These are phyloP conservation scores for Liposcelis brunnea DNA, from an alignment of 2,888 invertebrate genomes.

Conservation along the genomic window DNA sequence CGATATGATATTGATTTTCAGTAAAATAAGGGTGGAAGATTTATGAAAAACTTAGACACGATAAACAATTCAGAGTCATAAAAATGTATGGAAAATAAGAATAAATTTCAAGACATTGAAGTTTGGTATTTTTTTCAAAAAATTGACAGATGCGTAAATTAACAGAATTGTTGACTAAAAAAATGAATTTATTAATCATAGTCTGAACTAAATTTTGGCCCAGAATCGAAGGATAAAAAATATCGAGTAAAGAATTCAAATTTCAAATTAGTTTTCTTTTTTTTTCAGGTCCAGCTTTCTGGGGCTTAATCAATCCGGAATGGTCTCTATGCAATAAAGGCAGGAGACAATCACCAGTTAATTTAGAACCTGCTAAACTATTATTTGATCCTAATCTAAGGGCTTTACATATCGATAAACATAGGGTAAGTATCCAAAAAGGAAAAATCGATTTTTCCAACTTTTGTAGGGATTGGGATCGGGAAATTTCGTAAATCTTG, in stretches of 20 bases:
- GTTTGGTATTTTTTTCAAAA: background rate
- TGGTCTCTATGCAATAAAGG: constrained; percentile 98
- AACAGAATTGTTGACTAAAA: background rate
- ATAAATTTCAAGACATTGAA: background rate
- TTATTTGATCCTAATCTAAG: constrained; percentile 93
- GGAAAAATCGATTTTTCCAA: too few relatives aligned
- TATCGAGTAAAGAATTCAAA: background rate
- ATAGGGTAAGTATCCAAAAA: constrained; percentile 47
- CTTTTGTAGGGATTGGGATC: too few relatives aligned
- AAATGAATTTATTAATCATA: background rate
- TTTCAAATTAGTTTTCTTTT: too few relatives aligned
- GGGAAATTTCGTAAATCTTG: too few relatives aligned
- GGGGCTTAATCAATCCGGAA: constrained; percentile 96
- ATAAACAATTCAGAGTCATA: background rate
- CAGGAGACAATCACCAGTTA: constrained; percentile 90
- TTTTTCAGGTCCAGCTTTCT: constrained; percentile 83
- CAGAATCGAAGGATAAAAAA: background rate
- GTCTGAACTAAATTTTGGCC: background rate
- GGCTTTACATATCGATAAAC: constrained; percentile 81
- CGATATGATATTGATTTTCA: too few relatives aligned
- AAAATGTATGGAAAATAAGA: background rate
- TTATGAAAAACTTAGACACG: background rate
- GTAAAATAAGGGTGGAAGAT: background rate
- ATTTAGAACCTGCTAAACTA: constrained; percentile 85
- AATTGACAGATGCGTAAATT: background rate